A percentile compares a stretch with the other conserved stretches of the same genome.
phyloP scores from a whole-genome alignment of 1,140 invertebrate genomes.

The Steinernema khuongi region DNA sequence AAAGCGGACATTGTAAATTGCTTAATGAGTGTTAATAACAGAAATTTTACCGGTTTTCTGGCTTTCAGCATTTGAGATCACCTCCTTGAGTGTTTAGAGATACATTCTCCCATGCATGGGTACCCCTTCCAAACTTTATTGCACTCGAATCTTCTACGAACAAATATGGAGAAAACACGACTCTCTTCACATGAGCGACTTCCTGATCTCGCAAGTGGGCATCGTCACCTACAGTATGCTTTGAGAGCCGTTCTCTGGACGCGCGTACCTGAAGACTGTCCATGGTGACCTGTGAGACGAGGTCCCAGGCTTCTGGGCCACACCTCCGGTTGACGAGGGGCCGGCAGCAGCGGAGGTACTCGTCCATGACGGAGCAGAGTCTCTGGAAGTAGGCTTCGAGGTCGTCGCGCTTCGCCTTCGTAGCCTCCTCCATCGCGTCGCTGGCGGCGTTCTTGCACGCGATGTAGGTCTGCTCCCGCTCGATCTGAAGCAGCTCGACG shows the following conservation, averaged over 20 bases:
- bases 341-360: slow-evolving; percentile 40
- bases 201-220: slow-evolving; percentile 1
- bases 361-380: slow-evolving; percentile 38
- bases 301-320: slow-evolving; percentile 34
- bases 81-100: too few species aligned
- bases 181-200: not conserved
- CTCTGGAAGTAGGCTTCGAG: slow-evolving; percentile 31
- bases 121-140: too few species aligned
- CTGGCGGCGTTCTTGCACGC: slow-evolving; percentile 39
- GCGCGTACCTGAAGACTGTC: not conserved
- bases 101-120: too few species aligned
- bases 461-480: slow-evolving; percentile 34
- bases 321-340: slow-evolving; percentile 35
- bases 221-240: not conserved
- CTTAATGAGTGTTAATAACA: too few species aligned
- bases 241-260: not conserved
- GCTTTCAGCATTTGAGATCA: too few species aligned
- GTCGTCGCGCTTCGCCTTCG: slow-evolving; percentile 22
- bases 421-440: slow-evolving; percentile 34
- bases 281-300: slow-evolving; percentile 25
- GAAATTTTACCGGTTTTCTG: too few species aligned
- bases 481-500: slow-evolving; percentile 24
- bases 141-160: too few species aligned
- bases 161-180: too few species aligned
- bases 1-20: too few species aligned